These are phyloP conservation scores for Calliphora vicina DNA, from an alignment of 1,140 invertebrate genomes.

Conservation along the genomic window DNA sequence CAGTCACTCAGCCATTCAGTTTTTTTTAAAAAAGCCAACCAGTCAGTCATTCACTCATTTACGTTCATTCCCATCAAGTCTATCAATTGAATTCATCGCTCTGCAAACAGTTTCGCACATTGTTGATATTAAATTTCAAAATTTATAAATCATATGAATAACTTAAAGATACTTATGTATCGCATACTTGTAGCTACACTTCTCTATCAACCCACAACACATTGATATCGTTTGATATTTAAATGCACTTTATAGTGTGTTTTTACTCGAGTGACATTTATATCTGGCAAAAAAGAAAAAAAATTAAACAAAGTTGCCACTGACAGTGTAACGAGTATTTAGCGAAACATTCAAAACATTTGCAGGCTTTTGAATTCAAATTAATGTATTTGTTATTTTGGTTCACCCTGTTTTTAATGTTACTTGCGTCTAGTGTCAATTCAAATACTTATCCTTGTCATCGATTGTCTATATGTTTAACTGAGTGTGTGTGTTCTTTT, in stretches of 20 bases:
- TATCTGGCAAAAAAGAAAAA: neutral
- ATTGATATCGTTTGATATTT: neutral
- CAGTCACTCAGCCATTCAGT: neutral
- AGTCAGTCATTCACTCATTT: neutral
- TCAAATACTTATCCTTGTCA: constrained; percentile 1
- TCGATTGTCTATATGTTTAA: neutral
- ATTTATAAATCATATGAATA: neutral
- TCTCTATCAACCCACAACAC: neutral
- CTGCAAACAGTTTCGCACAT: neutral
- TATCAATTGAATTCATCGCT: too few relatives aligned
- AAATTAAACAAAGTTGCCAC: too few relatives aligned
- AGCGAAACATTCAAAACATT: neutral
- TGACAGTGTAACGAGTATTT: neutral
- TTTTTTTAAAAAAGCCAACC: too few relatives aligned
- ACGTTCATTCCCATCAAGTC: neutral
- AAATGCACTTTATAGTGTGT: neutral
- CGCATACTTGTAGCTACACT: neutral
- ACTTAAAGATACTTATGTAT: neutral
- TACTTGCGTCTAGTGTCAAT: neutral
- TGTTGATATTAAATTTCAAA: neutral
- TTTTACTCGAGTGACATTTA: neutral
- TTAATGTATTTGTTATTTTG: neutral
- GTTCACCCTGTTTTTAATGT: neutral
- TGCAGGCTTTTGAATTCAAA: neutral
- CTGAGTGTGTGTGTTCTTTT: neutral